These are phyloP conservation scores for Chalcosyrphus nemorum DNA, from an alignment of 2,888 invertebrate genomes.

Conservation along the genomic window DNA sequence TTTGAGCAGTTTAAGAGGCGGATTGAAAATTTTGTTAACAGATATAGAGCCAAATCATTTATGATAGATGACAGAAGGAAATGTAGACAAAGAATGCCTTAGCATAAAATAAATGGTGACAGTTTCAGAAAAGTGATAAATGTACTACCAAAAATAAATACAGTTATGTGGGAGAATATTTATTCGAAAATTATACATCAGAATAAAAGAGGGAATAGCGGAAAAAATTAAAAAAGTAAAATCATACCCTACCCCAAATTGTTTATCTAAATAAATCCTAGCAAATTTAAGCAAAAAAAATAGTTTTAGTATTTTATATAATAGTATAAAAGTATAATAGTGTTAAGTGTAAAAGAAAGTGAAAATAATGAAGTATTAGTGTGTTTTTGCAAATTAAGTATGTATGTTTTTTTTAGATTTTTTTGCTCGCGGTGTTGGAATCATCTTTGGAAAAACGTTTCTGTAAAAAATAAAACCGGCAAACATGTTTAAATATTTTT, in stretches of 20 bases:
- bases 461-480: conserved; percentile 82
- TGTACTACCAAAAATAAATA: no score
- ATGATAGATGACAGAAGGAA: conserved; percentile 51
- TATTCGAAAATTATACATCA: not conserved
- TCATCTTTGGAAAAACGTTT: conserved; percentile 83
- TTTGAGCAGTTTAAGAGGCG: not conserved
- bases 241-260: conserved; percentile 11
- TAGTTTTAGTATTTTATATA: not conserved
- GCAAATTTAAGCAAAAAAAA: not conserved
- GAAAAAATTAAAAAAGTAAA: not conserved
- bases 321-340: conserved; percentile 21
- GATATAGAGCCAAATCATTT: conserved; percentile 23
- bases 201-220: conserved; percentile 2
- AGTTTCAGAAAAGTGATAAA: conserved; percentile 14
- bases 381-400: conserved; percentile 14
- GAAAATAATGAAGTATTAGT: conserved; percentile 49
- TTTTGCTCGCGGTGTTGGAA: conserved; percentile 76
- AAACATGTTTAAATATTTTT: conserved; percentile 62
- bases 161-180: no score
- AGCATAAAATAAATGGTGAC: conserved; percentile 19
- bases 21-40: conserved; percentile 23
- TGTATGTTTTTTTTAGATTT: conserved; percentile 71
- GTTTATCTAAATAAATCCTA: not conserved
- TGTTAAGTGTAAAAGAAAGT: conserved; percentile 49
- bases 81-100: conserved; percentile 21